phyloP scores from a whole-genome alignment of 2,797 vertebrate species.

The Uromys caudimaculatus region DNA sequence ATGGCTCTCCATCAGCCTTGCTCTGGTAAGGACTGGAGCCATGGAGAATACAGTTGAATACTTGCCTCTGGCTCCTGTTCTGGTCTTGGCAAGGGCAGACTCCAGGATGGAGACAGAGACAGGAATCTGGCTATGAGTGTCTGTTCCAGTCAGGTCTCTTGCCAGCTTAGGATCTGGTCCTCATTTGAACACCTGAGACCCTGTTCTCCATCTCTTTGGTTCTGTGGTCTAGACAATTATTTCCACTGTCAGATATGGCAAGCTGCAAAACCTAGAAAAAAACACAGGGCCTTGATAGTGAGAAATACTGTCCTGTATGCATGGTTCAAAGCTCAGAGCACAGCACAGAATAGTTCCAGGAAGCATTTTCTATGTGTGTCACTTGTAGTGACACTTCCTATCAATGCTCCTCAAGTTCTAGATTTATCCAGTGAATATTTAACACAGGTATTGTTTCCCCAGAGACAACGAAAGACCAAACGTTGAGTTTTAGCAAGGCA shows the following conservation, averaged over 20 bases:
- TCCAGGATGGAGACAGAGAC: constrained; percentile 65
- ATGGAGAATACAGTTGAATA: constrained; percentile 31
- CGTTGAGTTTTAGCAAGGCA: not conserved
- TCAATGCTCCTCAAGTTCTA: constrained; percentile 24
- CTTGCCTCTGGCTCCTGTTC: constrained; percentile 52
- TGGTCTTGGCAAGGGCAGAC: not conserved
- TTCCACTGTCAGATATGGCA: constrained; percentile 53
- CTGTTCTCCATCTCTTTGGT: constrained; percentile 21
- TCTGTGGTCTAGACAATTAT: constrained; percentile 63
- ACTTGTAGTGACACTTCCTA: constrained; percentile 15
- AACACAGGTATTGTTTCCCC: not conserved
- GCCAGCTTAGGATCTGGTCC: constrained; percentile 32
- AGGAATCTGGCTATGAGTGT: constrained; percentile 14
- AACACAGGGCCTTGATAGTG: not conserved
- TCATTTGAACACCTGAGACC: constrained; percentile 70
- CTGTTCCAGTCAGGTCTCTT: constrained; percentile 55
- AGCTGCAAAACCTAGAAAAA: constrained; percentile 1
- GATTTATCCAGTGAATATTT: constrained; percentile 8
- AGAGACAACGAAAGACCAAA: constrained; percentile 26
- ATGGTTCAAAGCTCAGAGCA: constrained; percentile 51
- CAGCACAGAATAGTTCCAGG: not conserved
- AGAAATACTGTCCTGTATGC: not conserved
- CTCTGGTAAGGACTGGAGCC: not conserved
- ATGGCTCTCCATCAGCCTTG: constrained; percentile 44
- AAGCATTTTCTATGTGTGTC: not conserved